A percentile compares a stretch with the other conserved stretches of the same genome.
Conservation (phyloP, 2,797 vertebrate genomes). For the Etheostoma perlongum region DNA sequence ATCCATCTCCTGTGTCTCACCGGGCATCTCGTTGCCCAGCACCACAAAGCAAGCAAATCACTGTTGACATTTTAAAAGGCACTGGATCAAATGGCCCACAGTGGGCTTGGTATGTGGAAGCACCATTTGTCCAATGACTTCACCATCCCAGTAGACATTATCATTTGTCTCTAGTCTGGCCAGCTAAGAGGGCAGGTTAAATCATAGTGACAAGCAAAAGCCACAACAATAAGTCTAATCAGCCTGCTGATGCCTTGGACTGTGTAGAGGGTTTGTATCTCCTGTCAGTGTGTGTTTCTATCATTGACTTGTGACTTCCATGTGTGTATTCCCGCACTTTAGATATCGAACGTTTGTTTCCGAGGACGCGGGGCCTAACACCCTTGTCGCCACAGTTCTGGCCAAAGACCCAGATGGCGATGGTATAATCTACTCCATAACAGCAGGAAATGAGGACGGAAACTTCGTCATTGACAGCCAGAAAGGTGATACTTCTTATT, state of each 20-base stretch:
- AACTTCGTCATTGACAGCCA: conserved; percentile 93
- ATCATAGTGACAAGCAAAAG: conserved; percentile 78
- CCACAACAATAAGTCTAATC: conserved; percentile 72
- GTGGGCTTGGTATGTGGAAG: conserved; percentile 69
- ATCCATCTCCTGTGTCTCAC: conserved; percentile 69
- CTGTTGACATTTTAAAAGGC: conserved; percentile 85
- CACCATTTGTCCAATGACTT: conserved; percentile 79
- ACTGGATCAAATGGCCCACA: conserved; percentile 79
- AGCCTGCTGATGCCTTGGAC: conserved; percentile 57
- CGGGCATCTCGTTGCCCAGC: conserved; percentile 70
- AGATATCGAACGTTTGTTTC: conserved; percentile 94
- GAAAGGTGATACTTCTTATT: conserved; percentile 86
- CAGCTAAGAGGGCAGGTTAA: conserved; percentile 77
- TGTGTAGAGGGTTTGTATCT: conserved; percentile 57
- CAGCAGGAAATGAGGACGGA: conserved; percentile 89
- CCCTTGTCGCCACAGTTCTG: conserved; percentile 89
- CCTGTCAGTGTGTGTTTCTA: conserved; percentile 34
- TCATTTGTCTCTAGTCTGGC: conserved; percentile 76
- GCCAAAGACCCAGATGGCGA: conserved; percentile 94
- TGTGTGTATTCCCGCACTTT: conserved; percentile 2
- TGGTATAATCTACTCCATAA: conserved; percentile 89
- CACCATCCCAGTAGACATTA: conserved; percentile 76
- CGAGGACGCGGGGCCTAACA: conserved; percentile 93
- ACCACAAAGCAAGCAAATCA: conserved; percentile 80
- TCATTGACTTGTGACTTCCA: conserved; percentile 22